Evolutionary conservation across 2,113 vertebrate species (phyloP).

Genomic region (Gyps fulvus): DNA sequence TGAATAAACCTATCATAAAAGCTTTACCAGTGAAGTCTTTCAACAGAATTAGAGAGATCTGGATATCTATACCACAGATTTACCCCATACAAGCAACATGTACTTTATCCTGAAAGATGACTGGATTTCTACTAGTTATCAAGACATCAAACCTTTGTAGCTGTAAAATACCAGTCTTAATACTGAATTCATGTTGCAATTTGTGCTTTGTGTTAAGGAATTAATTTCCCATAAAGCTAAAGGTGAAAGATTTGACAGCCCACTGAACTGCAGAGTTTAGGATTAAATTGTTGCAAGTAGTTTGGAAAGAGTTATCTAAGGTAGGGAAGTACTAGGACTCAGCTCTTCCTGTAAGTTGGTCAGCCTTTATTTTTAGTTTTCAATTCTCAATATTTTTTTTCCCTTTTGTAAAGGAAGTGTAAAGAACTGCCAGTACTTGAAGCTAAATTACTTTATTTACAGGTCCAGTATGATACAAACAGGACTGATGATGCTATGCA

Average conservation of each 20-base stretch:
- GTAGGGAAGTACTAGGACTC: not conserved
- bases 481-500: not conserved
- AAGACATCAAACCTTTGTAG: not conserved
- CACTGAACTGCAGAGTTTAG: not conserved
- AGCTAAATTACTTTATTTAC: constrained; percentile 15
- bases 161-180: not conserved
- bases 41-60: not conserved
- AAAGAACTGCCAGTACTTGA: constrained; percentile 41
- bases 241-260: not conserved
- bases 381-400: constrained; percentile 25
- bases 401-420: constrained; percentile 43
- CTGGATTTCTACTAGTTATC: not conserved
- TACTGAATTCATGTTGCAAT: not conserved
- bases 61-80: not conserved
- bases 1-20: not conserved
- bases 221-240: not conserved
- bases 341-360: constrained; percentile 28
- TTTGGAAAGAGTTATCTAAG: constrained; percentile 10
- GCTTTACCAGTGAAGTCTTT: not conserved
- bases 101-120: not conserved
- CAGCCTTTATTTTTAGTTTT: constrained; percentile 55
- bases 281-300: not conserved
- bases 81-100: not conserved
- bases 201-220: not conserved
- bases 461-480: not conserved